Evolutionary conservation across 2,888 invertebrate species (phyloP).

Genomic region (Scaeva pyrastri): DNA sequence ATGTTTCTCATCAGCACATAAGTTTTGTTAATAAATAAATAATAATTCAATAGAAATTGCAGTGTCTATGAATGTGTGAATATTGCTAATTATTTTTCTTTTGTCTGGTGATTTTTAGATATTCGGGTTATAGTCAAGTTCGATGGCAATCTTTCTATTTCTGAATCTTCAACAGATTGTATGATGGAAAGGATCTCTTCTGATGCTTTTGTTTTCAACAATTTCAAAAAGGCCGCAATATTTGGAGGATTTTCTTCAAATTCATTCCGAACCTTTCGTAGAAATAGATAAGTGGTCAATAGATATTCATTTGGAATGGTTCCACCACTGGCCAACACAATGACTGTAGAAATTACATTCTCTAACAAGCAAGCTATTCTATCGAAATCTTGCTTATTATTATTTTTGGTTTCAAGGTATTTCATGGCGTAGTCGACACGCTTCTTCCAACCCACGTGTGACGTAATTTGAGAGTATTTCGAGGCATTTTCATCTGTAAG

Average conservation of each 20-base stretch:
- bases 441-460: slow-evolving; percentile 71
- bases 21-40: slow-evolving; percentile 53
- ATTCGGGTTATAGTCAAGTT: slow-evolving; percentile 23
- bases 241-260: slow-evolving; percentile 75
- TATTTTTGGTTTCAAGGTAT: slow-evolving; percentile 32
- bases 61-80: neutral
- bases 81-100: neutral
- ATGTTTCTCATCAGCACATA: slow-evolving; percentile 49
- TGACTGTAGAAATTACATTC: slow-evolving; percentile 70
- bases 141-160: neutral
- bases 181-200: neutral
- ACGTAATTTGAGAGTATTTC: slow-evolving; percentile 35
- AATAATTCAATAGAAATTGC: neutral
- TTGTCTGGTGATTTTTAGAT: slow-evolving; percentile 14
- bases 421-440: slow-evolving; percentile 73
- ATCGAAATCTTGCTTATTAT: slow-evolving; percentile 27
- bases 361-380: slow-evolving; percentile 44
- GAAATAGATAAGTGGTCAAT: slow-evolving; percentile 61
- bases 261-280: slow-evolving; percentile 69
- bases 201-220: slow-evolving; percentile 40
- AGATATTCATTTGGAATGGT: slow-evolving; percentile 71
- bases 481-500: slow-evolving; percentile 52
- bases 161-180: neutral
- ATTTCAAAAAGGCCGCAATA: slow-evolving; percentile 64
- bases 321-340: slow-evolving; percentile 64